Percentiles rank a stretch among this genome's conserved stretches.
These are phyloP conservation scores for Trypoxylus dichotomus DNA, from an alignment of 1,140 invertebrate species.

Conservation along the genomic window DNA sequence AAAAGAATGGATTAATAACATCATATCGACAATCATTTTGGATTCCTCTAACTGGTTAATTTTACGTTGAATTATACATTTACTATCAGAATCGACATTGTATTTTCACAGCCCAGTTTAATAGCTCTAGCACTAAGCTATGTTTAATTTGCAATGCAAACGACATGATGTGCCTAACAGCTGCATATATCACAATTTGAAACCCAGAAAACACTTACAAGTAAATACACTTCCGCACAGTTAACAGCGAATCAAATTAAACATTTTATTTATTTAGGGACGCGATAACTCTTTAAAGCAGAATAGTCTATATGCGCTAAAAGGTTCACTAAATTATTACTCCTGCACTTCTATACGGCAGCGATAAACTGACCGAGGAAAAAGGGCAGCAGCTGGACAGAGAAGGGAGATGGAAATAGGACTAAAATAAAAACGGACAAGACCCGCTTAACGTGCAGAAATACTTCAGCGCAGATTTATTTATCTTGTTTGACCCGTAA, in stretches of 20 bases:
- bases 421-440: neutral
- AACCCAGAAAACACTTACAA: neutral
- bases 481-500: neutral
- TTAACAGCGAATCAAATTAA: neutral
- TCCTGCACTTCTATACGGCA: neutral
- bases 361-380: neutral
- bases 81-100: too few species aligned
- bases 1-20: too few species aligned
- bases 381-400: neutral
- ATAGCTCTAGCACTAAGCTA: too few species aligned
- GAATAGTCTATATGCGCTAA: neutral
- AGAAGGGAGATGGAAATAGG: neutral
- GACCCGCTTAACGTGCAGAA: neutral
- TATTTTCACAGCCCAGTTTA: too few species aligned
- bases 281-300: neutral
- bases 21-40: too few species aligned
- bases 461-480: neutral
- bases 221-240: neutral
- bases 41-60: too few species aligned
- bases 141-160: too few species aligned
- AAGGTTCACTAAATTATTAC: neutral
- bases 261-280: neutral
- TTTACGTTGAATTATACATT: too few species aligned
- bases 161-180: neutral
- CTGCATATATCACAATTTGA: neutral